Evolutionary conservation across 2,797 vertebrate species (phyloP), one percentile per base, ranked within the genome.

Genomic region (Myripristis murdjan): DNA sequence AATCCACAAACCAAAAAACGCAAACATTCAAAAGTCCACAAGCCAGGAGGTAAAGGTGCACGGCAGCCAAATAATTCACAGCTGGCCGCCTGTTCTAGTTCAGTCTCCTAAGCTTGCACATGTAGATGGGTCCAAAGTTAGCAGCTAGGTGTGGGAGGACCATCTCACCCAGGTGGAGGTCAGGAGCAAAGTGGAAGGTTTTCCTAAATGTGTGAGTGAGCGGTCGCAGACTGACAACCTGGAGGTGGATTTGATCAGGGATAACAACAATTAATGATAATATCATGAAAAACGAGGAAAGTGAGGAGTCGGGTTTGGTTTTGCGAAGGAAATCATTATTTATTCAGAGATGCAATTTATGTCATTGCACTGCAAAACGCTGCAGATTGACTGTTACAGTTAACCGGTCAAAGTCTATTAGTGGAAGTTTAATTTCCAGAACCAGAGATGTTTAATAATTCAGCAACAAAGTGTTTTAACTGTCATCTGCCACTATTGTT

Each of bases 41-140:
- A 51, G 7, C 8, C n/a, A 46, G 26, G 0, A 3, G 16, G 14
- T 15, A 39, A 77, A 35, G 43, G 39, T n/a, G 14, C 18, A n/a
- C n/a, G n/a, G n/a, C n/a, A n/a, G n/a, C n/a, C n/a, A n/a, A n/a
- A n/a, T n/a, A n/a, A 28, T 43, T 48, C 51, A 12, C 6, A 16
- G 51, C 55, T 22, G 18, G 28, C 14, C n/a, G 20, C 6, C 20
- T 11, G 20, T 24, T 66, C 83, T 95, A 96, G 0, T 85, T 89
- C 24, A 94, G 39, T 35, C 96, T 93, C 28, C 55, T 73, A 10
- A 99, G 87, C 84, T 96, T 98, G 90, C 98, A 99, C 91, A 99
- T 94, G 87, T 97, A 99, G 90, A 95, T 95, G 12, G 98, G 98
- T 39, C 98, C 98, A 57, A 98, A 99, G 92, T 99, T 99, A 69